phyloP scores from a whole-genome alignment of 2,888 invertebrate genomes.

The Calliopum simillimum region DNA sequence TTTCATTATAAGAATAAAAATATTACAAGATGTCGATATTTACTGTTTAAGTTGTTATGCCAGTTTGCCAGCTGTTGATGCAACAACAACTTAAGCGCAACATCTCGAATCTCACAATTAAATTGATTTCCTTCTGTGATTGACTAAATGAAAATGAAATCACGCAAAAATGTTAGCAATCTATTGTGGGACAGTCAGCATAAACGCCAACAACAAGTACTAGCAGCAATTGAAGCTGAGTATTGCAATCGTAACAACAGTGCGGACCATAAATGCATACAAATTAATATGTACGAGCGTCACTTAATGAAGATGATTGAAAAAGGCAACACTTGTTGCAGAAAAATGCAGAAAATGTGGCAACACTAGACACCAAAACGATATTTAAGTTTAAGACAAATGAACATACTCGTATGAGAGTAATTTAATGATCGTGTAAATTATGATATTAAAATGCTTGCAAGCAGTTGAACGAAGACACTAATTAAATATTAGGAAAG shows the following conservation, averaged over 20 bases:
- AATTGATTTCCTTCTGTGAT: conserved; percentile 7
- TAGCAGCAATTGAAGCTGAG: not conserved
- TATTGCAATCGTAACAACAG: conserved; percentile 28
- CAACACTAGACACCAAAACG: conserved; percentile 41
- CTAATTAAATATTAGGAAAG: too few species aligned
- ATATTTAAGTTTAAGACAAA: not conserved
- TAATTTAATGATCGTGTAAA: conserved; percentile 42
- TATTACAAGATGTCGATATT: too few species aligned
- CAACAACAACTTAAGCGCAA: too few species aligned
- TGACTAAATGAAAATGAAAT: not conserved
- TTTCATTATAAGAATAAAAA: too few species aligned
- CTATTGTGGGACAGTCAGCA: not conserved
- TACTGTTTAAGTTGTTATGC: too few species aligned
- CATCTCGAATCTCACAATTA: not conserved
- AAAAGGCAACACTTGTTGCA: conserved; percentile 38
- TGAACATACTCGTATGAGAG: not conserved
- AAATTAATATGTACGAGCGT: conserved; percentile 58
- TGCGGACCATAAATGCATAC: conserved; percentile 49
- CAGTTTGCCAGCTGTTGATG: too few species aligned
- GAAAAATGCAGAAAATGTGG: conserved; percentile 4
- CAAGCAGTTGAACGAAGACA: too few species aligned
- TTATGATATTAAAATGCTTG: conserved; percentile 45
- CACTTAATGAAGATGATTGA: conserved; percentile 54
- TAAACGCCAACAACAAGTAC: not conserved
- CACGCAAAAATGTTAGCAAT: not conserved